Conservation (phyloP, 2,888 invertebrate genomes). For the Lithophane semibrunnea region DNA sequence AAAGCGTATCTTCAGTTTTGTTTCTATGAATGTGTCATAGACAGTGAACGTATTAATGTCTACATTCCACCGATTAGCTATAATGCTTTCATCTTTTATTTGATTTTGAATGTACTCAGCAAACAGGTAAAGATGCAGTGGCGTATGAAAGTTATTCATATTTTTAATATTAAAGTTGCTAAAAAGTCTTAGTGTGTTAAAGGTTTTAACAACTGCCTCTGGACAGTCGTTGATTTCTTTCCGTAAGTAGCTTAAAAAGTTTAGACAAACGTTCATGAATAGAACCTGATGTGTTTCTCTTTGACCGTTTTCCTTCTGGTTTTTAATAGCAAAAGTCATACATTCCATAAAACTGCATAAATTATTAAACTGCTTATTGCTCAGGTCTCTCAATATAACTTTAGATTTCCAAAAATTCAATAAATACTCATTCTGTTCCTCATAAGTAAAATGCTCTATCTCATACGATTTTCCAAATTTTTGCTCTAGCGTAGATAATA, state of each 20-base stretch:
- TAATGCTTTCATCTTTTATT: constrained; percentile 7
- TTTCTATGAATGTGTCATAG: constrained; percentile 54
- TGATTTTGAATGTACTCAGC: constrained; percentile 39
- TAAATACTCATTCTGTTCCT: constrained; percentile 37
- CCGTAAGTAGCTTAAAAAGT: constrained; percentile 20
- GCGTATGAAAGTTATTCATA: constrained; percentile 20
- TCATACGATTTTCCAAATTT: constrained; percentile 24
- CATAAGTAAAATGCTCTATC: constrained; percentile 21
- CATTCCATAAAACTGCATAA: constrained; percentile 38
- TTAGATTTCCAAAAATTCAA: constrained; percentile 41
- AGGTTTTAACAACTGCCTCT: not conserved
- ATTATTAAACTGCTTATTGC: constrained; percentile 34
- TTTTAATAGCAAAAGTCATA: not conserved
- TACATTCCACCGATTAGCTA: constrained; percentile 39
- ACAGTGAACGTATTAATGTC: constrained; percentile 45
- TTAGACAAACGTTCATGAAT: constrained; percentile 16
- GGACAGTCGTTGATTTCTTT: constrained; percentile 17
- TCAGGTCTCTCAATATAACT: constrained; percentile 30
- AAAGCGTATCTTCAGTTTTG: constrained; percentile 45
- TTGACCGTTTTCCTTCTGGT: no score
- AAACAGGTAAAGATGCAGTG: constrained; percentile 47
- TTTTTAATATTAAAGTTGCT: not conserved
- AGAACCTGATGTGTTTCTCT: not conserved
- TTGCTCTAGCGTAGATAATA: constrained; percentile 21
- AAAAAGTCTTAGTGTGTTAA: constrained; percentile 1